A percentile compares a stretch with the other conserved stretches of the same genome.
These are phyloP conservation scores for Conus canariensis DNA, from an alignment of 2,888 invertebrate genomes.

Conservation along the genomic window DNA sequence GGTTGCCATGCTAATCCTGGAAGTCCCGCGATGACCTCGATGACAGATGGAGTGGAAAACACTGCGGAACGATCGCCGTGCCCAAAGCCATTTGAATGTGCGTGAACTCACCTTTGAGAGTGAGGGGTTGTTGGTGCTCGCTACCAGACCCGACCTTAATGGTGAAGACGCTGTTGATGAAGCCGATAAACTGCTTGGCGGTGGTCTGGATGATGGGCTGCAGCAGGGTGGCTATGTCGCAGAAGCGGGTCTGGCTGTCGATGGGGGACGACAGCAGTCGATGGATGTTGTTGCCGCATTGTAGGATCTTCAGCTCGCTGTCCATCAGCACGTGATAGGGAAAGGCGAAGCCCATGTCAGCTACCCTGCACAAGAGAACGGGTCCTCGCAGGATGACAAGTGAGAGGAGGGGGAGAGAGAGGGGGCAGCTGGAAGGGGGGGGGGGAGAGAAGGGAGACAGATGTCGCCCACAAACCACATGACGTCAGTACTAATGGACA, in stretches of 20 bases:
- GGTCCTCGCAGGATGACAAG: too few species aligned
- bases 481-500: too few species aligned
- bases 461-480: too few species aligned
- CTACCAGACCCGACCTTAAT: neutral
- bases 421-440: too few species aligned
- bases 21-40: too few species aligned
- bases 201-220: neutral
- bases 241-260: neutral
- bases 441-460: too few species aligned
- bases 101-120: neutral
- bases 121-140: neutral
- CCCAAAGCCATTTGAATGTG: too few species aligned
- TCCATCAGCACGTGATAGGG: slow-evolving; percentile 14
- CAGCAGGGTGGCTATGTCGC: neutral
- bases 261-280: neutral
- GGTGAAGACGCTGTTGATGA: slow-evolving; percentile 19
- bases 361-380: neutral
- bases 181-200: neutral
- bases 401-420: too few species aligned
- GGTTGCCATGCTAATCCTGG: too few species aligned
- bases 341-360: neutral
- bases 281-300: neutral
- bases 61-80: too few species aligned
- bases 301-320: neutral
- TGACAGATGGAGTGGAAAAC: too few species aligned